Evolutionary conservation across 2,797 vertebrate genomes (phyloP).

Genomic region (Microctenopoma steveboyesi): DNA sequence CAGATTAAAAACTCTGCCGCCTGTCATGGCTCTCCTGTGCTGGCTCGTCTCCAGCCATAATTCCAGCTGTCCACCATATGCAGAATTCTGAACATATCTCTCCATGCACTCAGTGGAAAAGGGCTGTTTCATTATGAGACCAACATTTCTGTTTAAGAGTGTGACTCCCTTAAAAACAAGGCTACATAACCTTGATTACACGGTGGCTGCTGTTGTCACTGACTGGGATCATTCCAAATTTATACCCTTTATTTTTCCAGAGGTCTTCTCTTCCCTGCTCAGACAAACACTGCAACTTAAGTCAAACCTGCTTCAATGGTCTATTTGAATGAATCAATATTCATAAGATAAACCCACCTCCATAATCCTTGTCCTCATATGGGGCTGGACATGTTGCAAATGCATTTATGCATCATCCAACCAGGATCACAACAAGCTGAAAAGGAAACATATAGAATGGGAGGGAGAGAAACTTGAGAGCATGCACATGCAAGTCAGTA

Average conservation of each 20-base stretch:
- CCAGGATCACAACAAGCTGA: too few relatives aligned
- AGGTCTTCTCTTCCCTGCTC: too few relatives aligned
- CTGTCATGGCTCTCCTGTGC: constrained; percentile 57
- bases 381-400: too few relatives aligned
- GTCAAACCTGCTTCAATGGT: neutral
- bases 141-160: too few relatives aligned
- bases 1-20: constrained; percentile 74
- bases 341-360: too few relatives aligned
- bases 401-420: too few relatives aligned
- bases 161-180: neutral
- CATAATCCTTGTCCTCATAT: too few relatives aligned
- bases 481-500: too few relatives aligned
- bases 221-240: neutral
- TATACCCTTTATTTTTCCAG: neutral
- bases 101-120: constrained; percentile 25
- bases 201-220: neutral
- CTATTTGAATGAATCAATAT: neutral
- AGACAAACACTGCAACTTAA: neutral
- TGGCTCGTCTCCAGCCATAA: constrained; percentile 53
- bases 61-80: constrained; percentile 64
- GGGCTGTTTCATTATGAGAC: constrained; percentile 23
- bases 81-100: constrained; percentile 38
- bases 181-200: constrained; percentile 12
- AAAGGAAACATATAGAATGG: too few relatives aligned
- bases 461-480: too few relatives aligned